Evolutionary conservation across 2,888 invertebrate species (phyloP).

Genomic region (Heteromyza rotundicornis): DNA sequence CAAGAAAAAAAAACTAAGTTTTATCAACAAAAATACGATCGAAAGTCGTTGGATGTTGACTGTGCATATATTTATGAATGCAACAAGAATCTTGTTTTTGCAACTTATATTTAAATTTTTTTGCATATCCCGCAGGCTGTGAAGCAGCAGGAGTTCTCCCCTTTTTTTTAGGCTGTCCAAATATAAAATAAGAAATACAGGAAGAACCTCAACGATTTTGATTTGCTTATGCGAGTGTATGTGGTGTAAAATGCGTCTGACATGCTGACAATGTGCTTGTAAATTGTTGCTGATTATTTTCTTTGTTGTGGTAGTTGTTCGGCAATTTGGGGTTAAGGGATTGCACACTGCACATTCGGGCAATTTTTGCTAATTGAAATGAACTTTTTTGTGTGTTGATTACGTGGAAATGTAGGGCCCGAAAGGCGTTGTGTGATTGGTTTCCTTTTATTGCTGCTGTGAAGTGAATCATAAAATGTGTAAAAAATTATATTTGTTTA

Average conservation of each 20-base stretch:
- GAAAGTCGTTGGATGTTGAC: no score
- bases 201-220: background rate
- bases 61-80: background rate
- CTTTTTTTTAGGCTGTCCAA: background rate
- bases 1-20: no score
- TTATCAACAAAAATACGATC: no score
- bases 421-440: conserved; percentile 22
- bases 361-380: conserved; percentile 38
- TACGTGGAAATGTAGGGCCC: background rate
- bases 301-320: background rate
- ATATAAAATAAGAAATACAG: background rate
- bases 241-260: no score
- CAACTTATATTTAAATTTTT: background rate
- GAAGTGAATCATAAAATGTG: no score
- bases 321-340: background rate
- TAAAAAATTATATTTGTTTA: no score
- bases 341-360: background rate
- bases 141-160: background rate
- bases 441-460: conserved; percentile 26
- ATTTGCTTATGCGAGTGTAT: no score
- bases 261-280: background rate
- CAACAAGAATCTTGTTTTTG: background rate
- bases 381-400: conserved; percentile 22
- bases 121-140: background rate
- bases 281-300: conserved; percentile 1